A percentile compares a stretch with the other conserved stretches of the same genome.
phyloP scores from a whole-genome alignment of 2,113 vertebrate genomes.

The Empidonax alnorum region DNA sequence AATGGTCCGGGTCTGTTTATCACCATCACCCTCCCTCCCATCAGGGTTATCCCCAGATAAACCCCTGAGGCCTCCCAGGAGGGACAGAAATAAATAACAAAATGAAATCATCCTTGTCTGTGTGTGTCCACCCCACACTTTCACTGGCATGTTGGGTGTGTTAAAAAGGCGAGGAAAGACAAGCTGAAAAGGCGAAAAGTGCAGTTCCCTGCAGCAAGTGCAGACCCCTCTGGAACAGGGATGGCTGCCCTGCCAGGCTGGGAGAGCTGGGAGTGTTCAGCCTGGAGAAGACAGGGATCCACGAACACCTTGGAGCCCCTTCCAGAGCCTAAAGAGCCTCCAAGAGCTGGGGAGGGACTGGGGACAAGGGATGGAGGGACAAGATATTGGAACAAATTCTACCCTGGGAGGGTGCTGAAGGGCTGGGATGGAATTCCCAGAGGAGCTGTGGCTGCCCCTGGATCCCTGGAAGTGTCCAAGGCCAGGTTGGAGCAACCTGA shows the following conservation, averaged over 20 bases:
- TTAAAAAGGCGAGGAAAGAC: no score
- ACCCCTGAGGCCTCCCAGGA: background rate
- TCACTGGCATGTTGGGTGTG: no score
- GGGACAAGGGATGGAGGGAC: background rate
- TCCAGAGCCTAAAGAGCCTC: background rate
- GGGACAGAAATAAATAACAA: no score
- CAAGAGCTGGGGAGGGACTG: background rate
- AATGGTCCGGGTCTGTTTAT: no score
- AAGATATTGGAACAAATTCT: background rate
- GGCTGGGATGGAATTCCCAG: background rate
- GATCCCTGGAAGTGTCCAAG: background rate
- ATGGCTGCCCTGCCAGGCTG: background rate
- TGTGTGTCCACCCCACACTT: no score
- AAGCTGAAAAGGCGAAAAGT: no score
- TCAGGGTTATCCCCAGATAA: background rate
- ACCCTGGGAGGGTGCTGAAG: fast-evolving
- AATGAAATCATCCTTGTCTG: no score
- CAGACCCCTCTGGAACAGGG: background rate
- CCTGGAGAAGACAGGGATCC: background rate
- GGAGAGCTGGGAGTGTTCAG: background rate
- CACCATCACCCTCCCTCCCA: no score
- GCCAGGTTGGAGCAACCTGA: fast-evolving
- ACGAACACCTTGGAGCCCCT: background rate
- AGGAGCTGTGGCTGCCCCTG: background rate
- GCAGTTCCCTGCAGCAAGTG: fast-evolving